Conservation (phyloP, 1,140 invertebrate genomes). For the Acarapis woodi region DNA sequence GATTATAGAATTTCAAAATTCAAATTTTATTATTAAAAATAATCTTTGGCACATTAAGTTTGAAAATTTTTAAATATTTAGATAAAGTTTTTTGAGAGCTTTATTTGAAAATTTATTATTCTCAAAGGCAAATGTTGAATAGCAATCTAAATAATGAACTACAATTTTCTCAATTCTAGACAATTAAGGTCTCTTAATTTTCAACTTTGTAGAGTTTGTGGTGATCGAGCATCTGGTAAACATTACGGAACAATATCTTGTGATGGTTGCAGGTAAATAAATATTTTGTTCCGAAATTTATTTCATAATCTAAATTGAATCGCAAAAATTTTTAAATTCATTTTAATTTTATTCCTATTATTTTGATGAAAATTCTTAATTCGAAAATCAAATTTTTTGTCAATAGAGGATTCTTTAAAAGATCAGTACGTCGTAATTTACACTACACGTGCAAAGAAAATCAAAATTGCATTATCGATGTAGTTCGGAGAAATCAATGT, state of each 20-base stretch:
- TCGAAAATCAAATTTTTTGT: too few species aligned
- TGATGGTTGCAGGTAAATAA: conserved; percentile 36
- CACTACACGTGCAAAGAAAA: conserved; percentile 96
- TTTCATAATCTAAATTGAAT: too few species aligned
- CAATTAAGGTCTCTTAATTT: too few species aligned
- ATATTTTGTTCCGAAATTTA: neutral
- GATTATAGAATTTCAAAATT: too few species aligned
- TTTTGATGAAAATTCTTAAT: neutral
- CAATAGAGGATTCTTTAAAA: conserved; percentile 80
- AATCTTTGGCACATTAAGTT: too few species aligned
- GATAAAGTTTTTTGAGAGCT: too few species aligned
- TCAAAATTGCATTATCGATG: conserved; percentile 80
- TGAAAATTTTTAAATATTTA: too few species aligned
- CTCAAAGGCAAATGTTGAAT: too few species aligned
- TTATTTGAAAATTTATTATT: too few species aligned
- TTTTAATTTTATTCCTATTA: neutral
- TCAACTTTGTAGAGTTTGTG: conserved; percentile 38
- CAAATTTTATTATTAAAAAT: too few species aligned
- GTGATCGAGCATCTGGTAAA: conserved; percentile 66
- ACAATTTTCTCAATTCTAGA: too few species aligned
- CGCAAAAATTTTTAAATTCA: neutral
- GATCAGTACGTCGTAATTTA: conserved; percentile 76
- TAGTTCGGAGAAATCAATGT: conserved; percentile 91
- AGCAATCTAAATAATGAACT: too few species aligned
- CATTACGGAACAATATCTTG: conserved; percentile 66